These are phyloP conservation scores for Psittacara wagleri DNA, from an alignment of 2,113 vertebrate genomes.

Conservation along the genomic window DNA sequence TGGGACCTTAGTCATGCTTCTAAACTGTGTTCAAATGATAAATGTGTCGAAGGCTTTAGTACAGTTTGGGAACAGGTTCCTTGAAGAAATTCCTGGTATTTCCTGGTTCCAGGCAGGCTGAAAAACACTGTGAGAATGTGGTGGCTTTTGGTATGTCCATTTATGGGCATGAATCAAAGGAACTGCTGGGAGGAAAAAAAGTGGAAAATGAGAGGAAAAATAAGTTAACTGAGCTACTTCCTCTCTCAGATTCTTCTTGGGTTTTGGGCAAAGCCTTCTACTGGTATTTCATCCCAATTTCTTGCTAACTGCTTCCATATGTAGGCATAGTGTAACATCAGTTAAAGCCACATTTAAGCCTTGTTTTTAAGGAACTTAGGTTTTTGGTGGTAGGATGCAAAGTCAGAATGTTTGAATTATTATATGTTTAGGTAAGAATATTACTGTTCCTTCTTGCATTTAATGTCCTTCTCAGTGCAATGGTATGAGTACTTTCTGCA, in stretches of 20 bases:
- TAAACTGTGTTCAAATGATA: not conserved
- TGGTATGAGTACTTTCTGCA: not conserved
- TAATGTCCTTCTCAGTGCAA: not conserved
- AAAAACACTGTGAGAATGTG: slow-evolving; percentile 66
- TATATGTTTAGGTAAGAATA: slow-evolving; percentile 2
- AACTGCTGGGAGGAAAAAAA: slow-evolving; percentile 58
- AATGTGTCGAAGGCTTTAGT: slow-evolving; percentile 37
- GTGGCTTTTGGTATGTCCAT: slow-evolving; percentile 68
- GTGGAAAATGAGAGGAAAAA: slow-evolving; percentile 70
- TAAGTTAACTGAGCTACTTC: slow-evolving; percentile 70
- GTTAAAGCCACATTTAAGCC: slow-evolving; percentile 42
- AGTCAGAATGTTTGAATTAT: slow-evolving; percentile 9
- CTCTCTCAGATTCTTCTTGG: slow-evolving; percentile 61
- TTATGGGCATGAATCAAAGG: slow-evolving; percentile 71
- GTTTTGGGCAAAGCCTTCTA: slow-evolving; percentile 51
- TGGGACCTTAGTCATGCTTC: slow-evolving; percentile 35
- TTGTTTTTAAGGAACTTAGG: slow-evolving; percentile 6
- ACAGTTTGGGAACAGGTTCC: slow-evolving; percentile 59
- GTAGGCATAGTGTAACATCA: slow-evolving; percentile 36
- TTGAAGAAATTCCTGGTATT: slow-evolving; percentile 68
- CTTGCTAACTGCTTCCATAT: slow-evolving; percentile 65
- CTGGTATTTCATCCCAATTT: slow-evolving; percentile 52
- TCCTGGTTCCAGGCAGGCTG: slow-evolving; percentile 67
- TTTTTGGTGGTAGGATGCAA: not conserved
- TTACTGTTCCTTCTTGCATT: not conserved